Evolutionary conservation across 37 sponge, comb jelly and placozoan genomes (phyloP), one percentile per base, ranked within the genome.

Genomic region (Spongilla lacustris): DNA sequence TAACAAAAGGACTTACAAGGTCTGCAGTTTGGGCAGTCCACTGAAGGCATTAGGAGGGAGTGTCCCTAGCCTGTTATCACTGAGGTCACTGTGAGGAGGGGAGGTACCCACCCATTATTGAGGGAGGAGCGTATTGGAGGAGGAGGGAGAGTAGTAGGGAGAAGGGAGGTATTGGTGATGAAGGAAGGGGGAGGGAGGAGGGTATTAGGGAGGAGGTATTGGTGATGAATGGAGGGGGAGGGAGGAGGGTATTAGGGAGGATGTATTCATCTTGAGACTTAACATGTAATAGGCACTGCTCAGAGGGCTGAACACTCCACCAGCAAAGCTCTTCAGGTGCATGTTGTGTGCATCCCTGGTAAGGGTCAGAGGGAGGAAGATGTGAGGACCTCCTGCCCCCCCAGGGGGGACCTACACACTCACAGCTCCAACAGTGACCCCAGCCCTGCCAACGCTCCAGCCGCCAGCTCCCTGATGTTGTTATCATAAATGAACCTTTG

Each of bases 71-170:
- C 80, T 6, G 66, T 79, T 79, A 25, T 66, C 28, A 49, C 80
- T 79, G 67, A 79, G 66, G 29, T 79, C 80, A 38, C 80, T 79
- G 36, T 29, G 24, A 17, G 58, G 58, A 58, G 58, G 58, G 21
- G 58, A 58, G 58, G 58, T 58, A 58, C 19, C 4, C 58, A 58
- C 58, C 58, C 58, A 58, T 58, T 46, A 8, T 4, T 46, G 46
- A 8, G 46, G 46, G 46, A 46, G 46, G 46, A n/a, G n/a, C n/a
- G n/a, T n/a, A n/a, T n/a, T n/a, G 41, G 3, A 6, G 41, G 41
- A 6, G 6, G 41, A 6, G 6, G 41, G 41, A 6, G 58, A 17
- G 58, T 58, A 14, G n/a, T n/a, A 1, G 58, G 58, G 58, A 14
- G 58, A 17, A 58, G 3, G 41, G 41, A n/a, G n/a, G n/a, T n/a